phyloP scores from a whole-genome alignment of 2,113 vertebrate genomes.

The Hyla sarda region DNA sequence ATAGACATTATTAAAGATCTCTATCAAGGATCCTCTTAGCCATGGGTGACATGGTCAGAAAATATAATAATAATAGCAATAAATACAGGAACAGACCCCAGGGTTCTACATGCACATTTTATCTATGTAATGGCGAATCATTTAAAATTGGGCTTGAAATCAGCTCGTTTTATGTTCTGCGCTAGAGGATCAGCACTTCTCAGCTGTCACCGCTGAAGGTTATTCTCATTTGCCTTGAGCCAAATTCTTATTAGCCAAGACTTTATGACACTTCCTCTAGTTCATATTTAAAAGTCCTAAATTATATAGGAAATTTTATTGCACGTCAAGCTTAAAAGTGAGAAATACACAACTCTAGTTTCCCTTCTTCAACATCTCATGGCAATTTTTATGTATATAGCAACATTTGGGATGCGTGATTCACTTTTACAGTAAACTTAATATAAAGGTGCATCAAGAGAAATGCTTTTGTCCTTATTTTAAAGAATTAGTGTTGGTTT shows the following conservation, averaged over 20 bases:
- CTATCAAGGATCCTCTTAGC: not conserved
- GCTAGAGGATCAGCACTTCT: slow-evolving; percentile 29
- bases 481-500: too few relatives aligned
- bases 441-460: too few relatives aligned
- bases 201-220: slow-evolving; percentile 47
- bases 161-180: slow-evolving; percentile 38
- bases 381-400: not conserved
- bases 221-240: slow-evolving; percentile 35
- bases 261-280: slow-evolving; percentile 8
- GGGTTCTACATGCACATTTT: not conserved
- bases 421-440: not conserved
- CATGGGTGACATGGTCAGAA: slow-evolving; percentile 8
- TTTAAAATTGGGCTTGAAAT: slow-evolving; percentile 14
- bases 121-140: slow-evolving; percentile 18
- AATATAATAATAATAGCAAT: not conserved
- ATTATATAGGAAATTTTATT: slow-evolving; percentile 6
- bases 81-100: not conserved
- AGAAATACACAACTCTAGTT: not conserved
- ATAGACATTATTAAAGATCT: not conserved
- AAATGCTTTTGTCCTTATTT: too few relatives aligned
- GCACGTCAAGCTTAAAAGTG: not conserved
- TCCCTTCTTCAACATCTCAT: too few relatives aligned
- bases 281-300: slow-evolving; percentile 5
- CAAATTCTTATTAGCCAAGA: slow-evolving; percentile 3
- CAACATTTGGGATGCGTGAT: not conserved